Base-by-base conservation (phyloP, 2,888 invertebrate genomes). In the Oxycera nigricornis region DNA sequence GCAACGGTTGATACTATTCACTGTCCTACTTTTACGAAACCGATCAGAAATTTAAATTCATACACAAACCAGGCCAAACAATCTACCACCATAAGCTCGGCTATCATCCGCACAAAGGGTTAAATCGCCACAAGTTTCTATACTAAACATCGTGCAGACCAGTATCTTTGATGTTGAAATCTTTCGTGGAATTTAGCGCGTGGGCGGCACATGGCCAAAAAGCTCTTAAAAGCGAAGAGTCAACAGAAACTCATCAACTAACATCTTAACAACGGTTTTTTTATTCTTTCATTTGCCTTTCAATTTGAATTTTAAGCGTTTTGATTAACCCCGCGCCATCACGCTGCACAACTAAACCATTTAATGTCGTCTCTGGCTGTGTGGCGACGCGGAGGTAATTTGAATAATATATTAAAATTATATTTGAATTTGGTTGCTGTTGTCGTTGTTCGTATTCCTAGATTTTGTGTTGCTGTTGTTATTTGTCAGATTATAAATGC, bases 181-280 rank as follows among this genome's bases (percentile, higher is more conserved):
- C 11, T 70, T 70, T 70, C 70, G 70, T 55, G 70, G 70, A 70
- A 70, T 70, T 70, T 30, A 31, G 20, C 70, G 70, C 70, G 70
- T 70, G 70, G 70, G 70, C 70, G 70, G 70, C 70, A 31, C 70
- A 70, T 31, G 70, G 70, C 55, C 55, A 50, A 70, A 70, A 52
- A 52, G 52, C 52, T 55, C 52, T 68, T 68, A 50, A 20, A 46
- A 50, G 14, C 22, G 50, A 46, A 50, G 31, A 61, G 50, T 68
- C 68, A 68, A 68, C 55, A 70, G 31, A 24, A 31, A 52, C 30
- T 41, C 70, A 11, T 70, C 70, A 70, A 70, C 70, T 20, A 70
- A 35, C 70, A 70, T 70, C 70, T 70, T 52, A 52, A 52, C 55
- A 70, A 52, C 14, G 14, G n/a, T 7, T 31, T 62, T 30, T 68